Base-by-base conservation (phyloP, 1,140 invertebrate genomes). In the Varroa destructor region DNA sequence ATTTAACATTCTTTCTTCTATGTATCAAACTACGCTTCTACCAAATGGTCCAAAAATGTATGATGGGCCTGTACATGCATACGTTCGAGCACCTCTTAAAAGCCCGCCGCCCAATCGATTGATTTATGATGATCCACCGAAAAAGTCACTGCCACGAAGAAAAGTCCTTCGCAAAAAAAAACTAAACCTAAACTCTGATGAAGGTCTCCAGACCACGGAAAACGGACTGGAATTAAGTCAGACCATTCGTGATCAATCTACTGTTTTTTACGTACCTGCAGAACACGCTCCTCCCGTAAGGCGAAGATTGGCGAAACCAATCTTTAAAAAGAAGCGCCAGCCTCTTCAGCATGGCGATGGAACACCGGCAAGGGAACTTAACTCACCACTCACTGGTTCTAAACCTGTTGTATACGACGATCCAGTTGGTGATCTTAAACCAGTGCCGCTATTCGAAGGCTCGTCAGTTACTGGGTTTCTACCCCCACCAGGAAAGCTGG, bases 311-410 rank as follows among this genome's bases (percentile, higher is more conserved):
- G 61, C 61, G 61, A 67, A 67, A 46, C 61, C 61, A 43, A 67
- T 67, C 46, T 67, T 67, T 46, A 67, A 67, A 67, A 67, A 67
- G 61, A 67, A 67, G 61, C 61, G 61, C 61, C 61, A 67, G 61
- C 61, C 61, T 67, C 61, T 67, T 37, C 61, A 67, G 61, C 61
- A 67, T 40, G 61, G 61, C 40, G 61, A 67, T 46, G 61, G 61
- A 67, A 43, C 61, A 14, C 40, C 61, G 1, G 40, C 61, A 4
- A 12, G 40, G 61, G 61, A 67, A 67, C 61, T 67, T 46, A 14
- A 40, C 36, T 67, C 61, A 14, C 61, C 61, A 43, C 46, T 67
- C 40, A 67, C 61, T 46, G 61, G 61, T 14, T 46, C 40, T 37
- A 67, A 67, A 46, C 40, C 14, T 37, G 61, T 67, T 40, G 61